These are phyloP conservation scores for Neomorphus geoffroyi DNA, from an alignment of 2,797 vertebrate species.

Conservation along the genomic window DNA sequence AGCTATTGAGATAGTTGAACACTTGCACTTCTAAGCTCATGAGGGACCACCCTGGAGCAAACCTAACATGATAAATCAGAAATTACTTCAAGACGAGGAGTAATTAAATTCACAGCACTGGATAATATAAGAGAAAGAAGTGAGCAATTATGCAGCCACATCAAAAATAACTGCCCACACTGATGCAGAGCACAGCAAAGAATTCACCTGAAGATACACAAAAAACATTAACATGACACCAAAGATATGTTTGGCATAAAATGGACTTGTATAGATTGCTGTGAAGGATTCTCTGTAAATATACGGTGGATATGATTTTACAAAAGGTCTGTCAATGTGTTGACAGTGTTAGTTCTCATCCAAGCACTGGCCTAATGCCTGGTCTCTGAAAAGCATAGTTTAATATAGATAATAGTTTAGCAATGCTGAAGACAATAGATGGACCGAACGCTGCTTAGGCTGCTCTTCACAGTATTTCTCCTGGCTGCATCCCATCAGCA, in stretches of 20 bases:
- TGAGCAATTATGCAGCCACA: background rate
- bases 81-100: constrained; percentile 25
- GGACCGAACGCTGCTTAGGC: background rate
- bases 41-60: background rate
- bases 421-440: background rate
- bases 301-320: background rate
- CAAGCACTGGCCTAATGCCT: background rate
- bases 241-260: background rate
- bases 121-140: background rate
- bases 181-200: background rate
- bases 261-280: background rate
- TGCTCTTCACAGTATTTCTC: background rate
- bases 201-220: background rate
- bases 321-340: background rate
- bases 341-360: background rate
- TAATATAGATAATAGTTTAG: background rate
- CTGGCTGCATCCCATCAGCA: background rate
- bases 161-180: background rate
- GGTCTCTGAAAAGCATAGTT: background rate
- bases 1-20: background rate
- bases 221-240: background rate
- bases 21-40: background rate
- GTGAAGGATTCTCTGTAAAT: background rate
- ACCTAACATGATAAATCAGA: constrained; percentile 25
- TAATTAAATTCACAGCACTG: constrained; percentile 34